Conservation (phyloP, 2,113 vertebrate species). For the Kryptolebias marmoratus region DNA sequence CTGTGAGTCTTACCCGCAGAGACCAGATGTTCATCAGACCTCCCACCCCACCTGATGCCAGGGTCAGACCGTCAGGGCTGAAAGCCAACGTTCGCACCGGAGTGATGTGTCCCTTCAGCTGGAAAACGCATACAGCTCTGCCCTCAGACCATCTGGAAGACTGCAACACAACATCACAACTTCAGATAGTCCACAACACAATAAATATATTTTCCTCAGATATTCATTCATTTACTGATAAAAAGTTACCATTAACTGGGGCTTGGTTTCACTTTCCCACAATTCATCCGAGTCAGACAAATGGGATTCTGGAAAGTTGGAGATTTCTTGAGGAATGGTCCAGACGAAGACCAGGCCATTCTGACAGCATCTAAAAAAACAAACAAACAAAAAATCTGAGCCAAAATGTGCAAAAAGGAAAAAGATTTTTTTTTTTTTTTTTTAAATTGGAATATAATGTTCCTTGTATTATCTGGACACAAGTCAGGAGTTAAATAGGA, state of each 20-base stretch:
- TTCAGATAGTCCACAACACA: no score
- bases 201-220: no score
- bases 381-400: no score
- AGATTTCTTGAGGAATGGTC: conserved; percentile 87
- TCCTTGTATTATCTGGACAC: no score
- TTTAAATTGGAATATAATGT: no score
- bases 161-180: conserved; percentile 61
- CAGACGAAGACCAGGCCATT: conserved; percentile 95
- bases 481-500: no score
- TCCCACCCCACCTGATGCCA: conserved; percentile 93
- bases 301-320: conserved; percentile 75
- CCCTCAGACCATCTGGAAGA: conserved; percentile 76
- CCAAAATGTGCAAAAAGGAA: no score
- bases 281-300: conserved; percentile 83
- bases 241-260: conserved; percentile 61
- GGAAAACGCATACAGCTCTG: conserved; percentile 85
- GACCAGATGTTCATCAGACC: conserved; percentile 99
- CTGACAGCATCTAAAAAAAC: conserved; percentile 89
- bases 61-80: conserved; percentile 90
- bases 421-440: no score
- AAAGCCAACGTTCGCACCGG: conserved; percentile 91
- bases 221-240: not conserved
- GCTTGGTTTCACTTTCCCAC: conserved; percentile 87
- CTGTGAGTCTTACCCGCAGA: conserved; percentile 84
- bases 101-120: conserved; percentile 93